A percentile compares a stretch with the other conserved stretches of the same genome.
phyloP scores from a whole-genome alignment of 2,888 invertebrate species.

The Lomographa bimaculata region DNA sequence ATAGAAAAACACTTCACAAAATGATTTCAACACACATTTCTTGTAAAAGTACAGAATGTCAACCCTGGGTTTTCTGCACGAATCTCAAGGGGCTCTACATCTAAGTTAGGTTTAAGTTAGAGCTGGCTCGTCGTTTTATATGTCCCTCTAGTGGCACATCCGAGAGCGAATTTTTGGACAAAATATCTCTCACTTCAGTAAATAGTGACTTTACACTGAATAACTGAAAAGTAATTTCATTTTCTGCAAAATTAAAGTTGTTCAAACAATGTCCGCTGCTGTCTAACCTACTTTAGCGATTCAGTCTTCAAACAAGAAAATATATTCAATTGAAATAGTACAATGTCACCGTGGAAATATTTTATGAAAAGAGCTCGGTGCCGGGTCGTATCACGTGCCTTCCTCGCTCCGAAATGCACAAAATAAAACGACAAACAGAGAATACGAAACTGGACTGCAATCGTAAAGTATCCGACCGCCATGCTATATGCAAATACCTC shows the following conservation, averaged over 20 bases:
- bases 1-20: slow-evolving; percentile 32
- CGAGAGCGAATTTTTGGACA: slow-evolving; percentile 49
- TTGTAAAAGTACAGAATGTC: slow-evolving; percentile 48
- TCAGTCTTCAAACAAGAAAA: slow-evolving; percentile 29
- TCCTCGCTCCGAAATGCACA: slow-evolving; percentile 61
- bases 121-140: slow-evolving; percentile 55
- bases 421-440: slow-evolving; percentile 70
- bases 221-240: slow-evolving; percentile 22
- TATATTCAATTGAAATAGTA: slow-evolving; percentile 57
- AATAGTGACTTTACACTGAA: slow-evolving; percentile 35
- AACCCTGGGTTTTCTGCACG: slow-evolving; percentile 52
- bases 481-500: slow-evolving; percentile 55
- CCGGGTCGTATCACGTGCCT: slow-evolving; percentile 62
- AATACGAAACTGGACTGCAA: slow-evolving; percentile 60
- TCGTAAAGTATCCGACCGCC: slow-evolving; percentile 60
- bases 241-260: slow-evolving; percentile 24
- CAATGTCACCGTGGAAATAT: slow-evolving; percentile 69
- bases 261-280: slow-evolving; percentile 16
- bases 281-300: slow-evolving; percentile 7
- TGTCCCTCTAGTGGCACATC: slow-evolving; percentile 62
- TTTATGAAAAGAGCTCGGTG: slow-evolving; percentile 59
- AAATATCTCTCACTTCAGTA: slow-evolving; percentile 41
- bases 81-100: slow-evolving; percentile 60
- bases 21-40: slow-evolving; percentile 41
- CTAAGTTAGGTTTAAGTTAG: slow-evolving; percentile 71